A percentile compares a stretch with the other conserved stretches of the same genome.
phyloP scores from a whole-genome alignment of 2,797 vertebrate genomes.

The Molossus molossus region DNA sequence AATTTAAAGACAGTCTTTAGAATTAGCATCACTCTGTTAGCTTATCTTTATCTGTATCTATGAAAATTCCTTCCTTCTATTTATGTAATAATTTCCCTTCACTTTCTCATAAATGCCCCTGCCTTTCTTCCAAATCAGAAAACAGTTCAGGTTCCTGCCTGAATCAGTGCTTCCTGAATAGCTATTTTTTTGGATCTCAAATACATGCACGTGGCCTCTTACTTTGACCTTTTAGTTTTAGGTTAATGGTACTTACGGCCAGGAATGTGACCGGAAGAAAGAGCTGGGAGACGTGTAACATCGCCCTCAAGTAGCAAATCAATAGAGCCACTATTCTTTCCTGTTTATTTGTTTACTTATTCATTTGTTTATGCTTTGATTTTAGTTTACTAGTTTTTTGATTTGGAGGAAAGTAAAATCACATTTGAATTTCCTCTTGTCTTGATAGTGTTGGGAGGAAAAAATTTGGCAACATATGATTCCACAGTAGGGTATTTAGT shows the following conservation, averaged over 20 bases:
- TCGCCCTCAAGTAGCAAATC: neutral
- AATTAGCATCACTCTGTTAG: neutral
- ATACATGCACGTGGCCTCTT: neutral
- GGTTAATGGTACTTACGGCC: neutral
- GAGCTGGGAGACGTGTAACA: neutral
- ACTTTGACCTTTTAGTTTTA: neutral
- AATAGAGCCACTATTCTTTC: neutral
- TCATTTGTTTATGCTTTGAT: neutral
- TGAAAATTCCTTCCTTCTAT: neutral
- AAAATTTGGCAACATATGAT: neutral
- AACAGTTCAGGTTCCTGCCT: neutral
- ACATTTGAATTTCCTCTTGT: neutral
- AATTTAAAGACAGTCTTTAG: neutral
- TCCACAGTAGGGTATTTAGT: neutral
- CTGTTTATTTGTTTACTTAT: neutral
- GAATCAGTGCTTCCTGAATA: neutral
- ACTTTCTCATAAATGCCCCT: neutral
- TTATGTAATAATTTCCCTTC: neutral
- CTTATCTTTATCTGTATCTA: neutral
- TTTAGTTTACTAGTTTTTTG: slow-evolving; percentile 20
- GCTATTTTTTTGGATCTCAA: neutral
- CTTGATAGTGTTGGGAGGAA: neutral
- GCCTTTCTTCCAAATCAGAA: neutral
- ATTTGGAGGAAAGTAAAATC: neutral
- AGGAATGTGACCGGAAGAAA: neutral